These are phyloP conservation scores for Ophion ventricosus DNA, from an alignment of 2,888 invertebrate species.

Conservation along the genomic window DNA sequence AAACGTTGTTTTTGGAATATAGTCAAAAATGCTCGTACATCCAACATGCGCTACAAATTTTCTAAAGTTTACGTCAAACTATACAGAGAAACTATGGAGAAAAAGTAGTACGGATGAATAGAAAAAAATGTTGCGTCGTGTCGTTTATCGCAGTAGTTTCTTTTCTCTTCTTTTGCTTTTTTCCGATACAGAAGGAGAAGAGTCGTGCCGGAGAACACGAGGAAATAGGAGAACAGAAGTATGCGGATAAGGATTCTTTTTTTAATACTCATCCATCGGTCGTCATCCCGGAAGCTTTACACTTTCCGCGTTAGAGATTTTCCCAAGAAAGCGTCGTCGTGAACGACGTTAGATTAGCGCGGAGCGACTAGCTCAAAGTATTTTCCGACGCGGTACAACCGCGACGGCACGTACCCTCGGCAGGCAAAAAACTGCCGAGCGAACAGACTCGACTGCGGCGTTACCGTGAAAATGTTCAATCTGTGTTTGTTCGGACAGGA, in stretches of 20 bases:
- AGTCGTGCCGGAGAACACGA: neutral
- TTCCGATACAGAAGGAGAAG: neutral
- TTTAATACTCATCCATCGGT: neutral
- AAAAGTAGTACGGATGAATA: constrained; percentile 62
- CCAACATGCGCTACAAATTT: constrained; percentile 79
- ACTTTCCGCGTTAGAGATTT: no score
- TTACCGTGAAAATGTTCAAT: no score
- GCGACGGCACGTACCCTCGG: no score
- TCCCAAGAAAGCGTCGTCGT: neutral
- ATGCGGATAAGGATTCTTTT: neutral
- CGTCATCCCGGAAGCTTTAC: neutral
- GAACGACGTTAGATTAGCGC: neutral
- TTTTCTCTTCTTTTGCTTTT: neutral
- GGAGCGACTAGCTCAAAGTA: neutral
- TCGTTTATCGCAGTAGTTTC: neutral
- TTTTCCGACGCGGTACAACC: neutral
- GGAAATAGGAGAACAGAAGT: neutral
- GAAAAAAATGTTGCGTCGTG: neutral
- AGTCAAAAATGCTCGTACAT: constrained; percentile 79
- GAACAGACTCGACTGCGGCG: no score
- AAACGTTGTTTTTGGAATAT: constrained; percentile 70
- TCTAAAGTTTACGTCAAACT: constrained; percentile 71
- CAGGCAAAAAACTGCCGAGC: no score
- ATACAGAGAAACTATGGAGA: constrained; percentile 56
- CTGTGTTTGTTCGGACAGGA: no score